Evolutionary conservation across 2,797 vertebrate genomes (phyloP), one percentile per base, ranked within the genome.

Genomic region (Brachymystax lenok): DNA sequence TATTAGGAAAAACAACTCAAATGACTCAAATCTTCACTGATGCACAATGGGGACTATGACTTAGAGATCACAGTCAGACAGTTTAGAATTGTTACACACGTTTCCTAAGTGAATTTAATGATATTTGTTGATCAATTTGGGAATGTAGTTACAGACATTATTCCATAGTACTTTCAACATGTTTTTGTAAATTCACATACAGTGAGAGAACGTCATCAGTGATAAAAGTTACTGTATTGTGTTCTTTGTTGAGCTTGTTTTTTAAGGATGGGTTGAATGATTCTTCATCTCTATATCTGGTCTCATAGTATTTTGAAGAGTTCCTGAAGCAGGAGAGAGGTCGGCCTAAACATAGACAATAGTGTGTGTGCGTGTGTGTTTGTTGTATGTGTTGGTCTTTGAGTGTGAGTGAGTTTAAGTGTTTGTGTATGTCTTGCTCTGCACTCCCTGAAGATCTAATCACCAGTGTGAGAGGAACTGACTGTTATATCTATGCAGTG

Each of bases 391-490:
- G 61, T 63, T 3, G 14, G 21, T 63, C 19, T 63, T 14, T 63
- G 61, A 16, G 6, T 63, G 61, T 63, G 61, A 16, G 59, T 13
- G 74, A 72, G 77, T 87, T 74, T 80, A 74, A 75, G 77, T 24
- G 59, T 10, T 12, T 82, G 52, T 68, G 46, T 76, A 8, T 72
- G 56, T 72, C 24, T 52, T 69, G 71, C 63, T 90, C 91, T 92
- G 86, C 81, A 66, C 72, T 87, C 91, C 90, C 86, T 90, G 83
- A 87, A 93, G 94, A 95, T 96, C 90, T 94, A 92, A 95, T 95
- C 93, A 90, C 79, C 91, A 90, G 91, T 85, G 84, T 88, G 91
- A 78, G 94, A 97, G 96, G 95, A 96, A 97, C 96, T 96, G 93
- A 93, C 91, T 89, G 83, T 83, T 94, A 92, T 95, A 97, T 98